Conservation (phyloP, 1,140 invertebrate genomes). For the Holotrichia oblita region DNA sequence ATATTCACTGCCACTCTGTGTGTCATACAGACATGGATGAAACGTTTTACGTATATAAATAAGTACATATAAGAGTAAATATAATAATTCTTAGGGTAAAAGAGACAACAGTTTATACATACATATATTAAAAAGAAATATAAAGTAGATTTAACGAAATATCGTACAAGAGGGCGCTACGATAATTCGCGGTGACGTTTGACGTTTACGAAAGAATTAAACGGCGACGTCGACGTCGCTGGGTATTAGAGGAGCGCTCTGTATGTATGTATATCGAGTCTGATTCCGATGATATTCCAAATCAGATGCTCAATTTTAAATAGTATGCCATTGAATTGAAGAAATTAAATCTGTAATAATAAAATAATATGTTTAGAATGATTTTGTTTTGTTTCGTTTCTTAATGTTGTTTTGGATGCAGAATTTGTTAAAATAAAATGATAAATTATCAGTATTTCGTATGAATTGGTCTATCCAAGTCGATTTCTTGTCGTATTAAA, state of each 20-base stretch:
- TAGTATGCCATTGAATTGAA: conserved; percentile 45
- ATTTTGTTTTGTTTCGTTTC: too few species aligned
- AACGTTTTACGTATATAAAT: conserved; percentile 34
- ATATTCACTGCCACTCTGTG: conserved; percentile 44
- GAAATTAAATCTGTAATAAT: background rate
- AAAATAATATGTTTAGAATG: background rate
- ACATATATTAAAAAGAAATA: conserved; percentile 15
- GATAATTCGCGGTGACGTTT: conserved; percentile 2
- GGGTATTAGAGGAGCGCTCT: background rate
- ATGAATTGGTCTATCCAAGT: too few species aligned
- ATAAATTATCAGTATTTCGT: too few species aligned
- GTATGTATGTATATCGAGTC: background rate
- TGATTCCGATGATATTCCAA: conserved; percentile 24
- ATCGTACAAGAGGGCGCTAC: background rate
- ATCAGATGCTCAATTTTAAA: conserved; percentile 57
- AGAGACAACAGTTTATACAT: background rate
- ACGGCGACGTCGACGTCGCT: background rate
- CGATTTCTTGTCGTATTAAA: too few species aligned
- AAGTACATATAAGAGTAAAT: conserved; percentile 11
- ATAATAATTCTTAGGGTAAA: conserved; percentile 15
- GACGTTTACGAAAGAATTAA: background rate
- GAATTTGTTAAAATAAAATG: too few species aligned
- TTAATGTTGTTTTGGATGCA: too few species aligned
- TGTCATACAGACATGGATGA: conserved; percentile 42
- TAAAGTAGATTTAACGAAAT: conserved; percentile 32